These are phyloP conservation scores for Ichneumon xanthorius DNA, from an alignment of 2,888 invertebrate genomes.

Conservation along the genomic window DNA sequence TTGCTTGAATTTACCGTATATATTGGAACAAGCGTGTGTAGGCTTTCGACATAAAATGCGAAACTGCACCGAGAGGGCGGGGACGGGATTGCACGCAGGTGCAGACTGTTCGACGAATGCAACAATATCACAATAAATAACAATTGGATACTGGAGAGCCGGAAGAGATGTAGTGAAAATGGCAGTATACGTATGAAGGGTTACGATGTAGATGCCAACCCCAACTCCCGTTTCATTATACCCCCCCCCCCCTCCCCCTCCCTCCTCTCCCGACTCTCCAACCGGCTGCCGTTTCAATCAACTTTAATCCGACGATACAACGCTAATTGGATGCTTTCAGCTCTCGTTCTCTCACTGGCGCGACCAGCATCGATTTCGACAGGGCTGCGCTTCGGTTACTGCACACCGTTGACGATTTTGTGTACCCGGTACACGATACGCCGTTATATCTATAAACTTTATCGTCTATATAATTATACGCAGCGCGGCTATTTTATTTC, in stretches of 20 bases:
- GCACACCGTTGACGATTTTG: not conserved
- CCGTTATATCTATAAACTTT: not conserved
- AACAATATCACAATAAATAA: slow-evolving; percentile 42
- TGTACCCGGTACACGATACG: not conserved
- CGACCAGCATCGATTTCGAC: slow-evolving; percentile 38
- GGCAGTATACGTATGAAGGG: slow-evolving; percentile 34
- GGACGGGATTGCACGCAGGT: not conserved
- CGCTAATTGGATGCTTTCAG: slow-evolving; percentile 66
- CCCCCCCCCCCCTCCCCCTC: not conserved
- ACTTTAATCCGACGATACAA: slow-evolving; percentile 67
- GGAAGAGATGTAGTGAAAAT: slow-evolving; percentile 49
- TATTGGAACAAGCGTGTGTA: not conserved
- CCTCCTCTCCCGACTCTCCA: not conserved
- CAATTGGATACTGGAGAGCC: slow-evolving; percentile 19
- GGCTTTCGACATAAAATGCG: not conserved
- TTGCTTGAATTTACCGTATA: not conserved
- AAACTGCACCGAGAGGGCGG: not conserved
- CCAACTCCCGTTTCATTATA: slow-evolving; percentile 61
- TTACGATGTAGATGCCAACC: slow-evolving; percentile 54
- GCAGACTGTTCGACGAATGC: not conserved
- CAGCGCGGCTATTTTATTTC: slow-evolving; percentile 38
- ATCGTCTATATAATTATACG: slow-evolving; percentile 20
- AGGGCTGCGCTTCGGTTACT: slow-evolving; percentile 2
- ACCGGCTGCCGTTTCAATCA: slow-evolving; percentile 63
- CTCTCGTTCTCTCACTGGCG: slow-evolving; percentile 30